These are phyloP conservation scores for Riptortus pedestris DNA, from an alignment of 1,140 invertebrate species.

Conservation along the genomic window DNA sequence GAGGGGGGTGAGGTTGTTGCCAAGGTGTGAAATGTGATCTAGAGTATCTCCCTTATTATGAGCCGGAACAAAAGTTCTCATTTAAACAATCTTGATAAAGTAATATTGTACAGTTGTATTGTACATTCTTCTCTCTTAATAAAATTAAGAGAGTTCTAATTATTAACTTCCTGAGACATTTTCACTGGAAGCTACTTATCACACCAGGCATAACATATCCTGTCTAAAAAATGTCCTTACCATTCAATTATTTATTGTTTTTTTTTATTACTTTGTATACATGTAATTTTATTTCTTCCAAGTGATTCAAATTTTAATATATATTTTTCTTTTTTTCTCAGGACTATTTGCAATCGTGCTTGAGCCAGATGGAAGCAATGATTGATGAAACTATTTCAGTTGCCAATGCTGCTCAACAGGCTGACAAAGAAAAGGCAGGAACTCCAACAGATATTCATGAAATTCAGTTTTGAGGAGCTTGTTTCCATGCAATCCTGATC, in stretches of 20 bases:
- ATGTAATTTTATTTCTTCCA: not conserved
- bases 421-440: conserved; percentile 47
- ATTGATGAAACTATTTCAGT: conserved; percentile 43
- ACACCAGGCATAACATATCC: too few relatives aligned
- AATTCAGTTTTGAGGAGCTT: conserved; percentile 50
- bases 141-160: not conserved
- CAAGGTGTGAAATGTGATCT: too few relatives aligned
- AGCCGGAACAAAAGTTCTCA: too few relatives aligned
- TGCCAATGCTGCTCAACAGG: conserved; percentile 20
- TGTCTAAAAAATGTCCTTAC: not conserved
- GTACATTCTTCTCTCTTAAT: too few relatives aligned
- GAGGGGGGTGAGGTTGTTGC: too few relatives aligned
- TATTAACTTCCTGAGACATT: not conserved
- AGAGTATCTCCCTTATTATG: too few relatives aligned
- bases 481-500: conserved; percentile 5
- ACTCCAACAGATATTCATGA: conserved; percentile 71
- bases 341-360: conserved; percentile 61
- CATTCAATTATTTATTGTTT: not conserved
- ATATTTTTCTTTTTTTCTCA: conserved; percentile 38
- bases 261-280: not conserved
- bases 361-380: conserved; percentile 63
- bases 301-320: conserved; percentile 1
- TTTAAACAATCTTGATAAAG: too few relatives aligned
- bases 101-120: too few relatives aligned
- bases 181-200: too few relatives aligned